Conservation (phyloP, 2,888 invertebrate species). For the Metallyticus violacea region DNA sequence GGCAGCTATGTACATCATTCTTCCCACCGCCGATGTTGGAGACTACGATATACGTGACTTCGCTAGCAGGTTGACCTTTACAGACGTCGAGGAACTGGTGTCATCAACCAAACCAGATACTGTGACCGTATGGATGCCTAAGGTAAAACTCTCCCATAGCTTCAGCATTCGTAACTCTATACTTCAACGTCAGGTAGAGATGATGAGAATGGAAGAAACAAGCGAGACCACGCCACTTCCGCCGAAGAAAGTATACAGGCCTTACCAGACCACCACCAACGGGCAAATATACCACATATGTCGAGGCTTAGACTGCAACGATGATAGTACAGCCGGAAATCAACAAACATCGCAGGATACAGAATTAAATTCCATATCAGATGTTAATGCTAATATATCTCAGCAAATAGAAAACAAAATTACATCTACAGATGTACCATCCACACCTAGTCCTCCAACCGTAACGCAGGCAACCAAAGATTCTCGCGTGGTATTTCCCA, state of each 20-base stretch:
- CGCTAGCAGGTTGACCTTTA: constrained; percentile 36
- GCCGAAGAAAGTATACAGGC: not conserved
- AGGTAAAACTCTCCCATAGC: constrained; percentile 41
- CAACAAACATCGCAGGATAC: not conserved
- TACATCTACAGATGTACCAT: not conserved
- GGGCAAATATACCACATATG: not conserved
- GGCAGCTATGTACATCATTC: constrained; percentile 39
- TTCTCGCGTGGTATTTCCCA: not conserved
- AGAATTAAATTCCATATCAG: not conserved
- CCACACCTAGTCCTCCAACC: too few species aligned
- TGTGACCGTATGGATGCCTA: constrained; percentile 39
- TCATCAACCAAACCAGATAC: constrained; percentile 33
- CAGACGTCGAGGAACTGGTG: constrained; percentile 39
- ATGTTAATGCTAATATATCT: not conserved
- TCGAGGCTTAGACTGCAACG: not conserved
- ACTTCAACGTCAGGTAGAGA: constrained; percentile 36
- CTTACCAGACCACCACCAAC: not conserved
- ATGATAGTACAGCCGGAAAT: too few species aligned
- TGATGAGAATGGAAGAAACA: not conserved
- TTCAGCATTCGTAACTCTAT: constrained; percentile 41
- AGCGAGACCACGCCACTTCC: not conserved
- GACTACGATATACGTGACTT: constrained; percentile 41
- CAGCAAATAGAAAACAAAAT: not conserved
- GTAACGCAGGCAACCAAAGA: not conserved
- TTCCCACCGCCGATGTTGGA: constrained; percentile 42